A percentile compares a stretch with the other conserved stretches of the same genome.
Conservation (phyloP, 1,140 invertebrate species). For the Leptinotarsa texana region DNA sequence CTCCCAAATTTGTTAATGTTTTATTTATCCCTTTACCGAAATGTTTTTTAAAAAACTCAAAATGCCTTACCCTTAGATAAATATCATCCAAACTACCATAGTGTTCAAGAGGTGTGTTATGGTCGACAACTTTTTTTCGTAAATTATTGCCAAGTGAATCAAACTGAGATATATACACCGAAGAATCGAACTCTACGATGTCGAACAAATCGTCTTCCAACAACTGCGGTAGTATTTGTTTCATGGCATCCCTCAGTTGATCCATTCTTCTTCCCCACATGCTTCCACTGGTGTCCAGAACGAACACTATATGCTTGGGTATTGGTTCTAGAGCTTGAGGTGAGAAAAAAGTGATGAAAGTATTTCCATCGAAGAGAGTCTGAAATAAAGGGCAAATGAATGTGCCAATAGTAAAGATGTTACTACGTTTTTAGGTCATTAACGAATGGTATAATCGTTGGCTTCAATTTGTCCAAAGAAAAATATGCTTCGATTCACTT, state of each 20-base stretch:
- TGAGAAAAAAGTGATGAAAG: slow-evolving; percentile 76
- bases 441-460: background rate
- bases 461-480: background rate
- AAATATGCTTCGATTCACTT: no score
- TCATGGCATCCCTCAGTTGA: slow-evolving; percentile 69
- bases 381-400: slow-evolving; percentile 13
- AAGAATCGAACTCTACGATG: slow-evolving; percentile 64
- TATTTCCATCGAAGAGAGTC: slow-evolving; percentile 67
- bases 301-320: slow-evolving; percentile 71
- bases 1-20: no score
- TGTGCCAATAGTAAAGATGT: background rate
- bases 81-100: slow-evolving; percentile 4
- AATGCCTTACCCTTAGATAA: background rate
- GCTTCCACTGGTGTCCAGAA: slow-evolving; percentile 71
- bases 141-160: slow-evolving; percentile 38
- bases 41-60: background rate
- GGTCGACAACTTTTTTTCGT: background rate
- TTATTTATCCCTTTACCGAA: background rate
- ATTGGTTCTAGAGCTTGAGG: slow-evolving; percentile 63
- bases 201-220: slow-evolving; percentile 67
- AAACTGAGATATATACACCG: slow-evolving; percentile 48
- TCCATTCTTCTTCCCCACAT: slow-evolving; percentile 68
- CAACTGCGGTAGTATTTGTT: slow-evolving; percentile 65
- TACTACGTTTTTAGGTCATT: background rate
- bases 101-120: background rate